These are phyloP conservation scores for Eristalis pertinax DNA, from an alignment of 2,888 invertebrate species.

Conservation along the genomic window DNA sequence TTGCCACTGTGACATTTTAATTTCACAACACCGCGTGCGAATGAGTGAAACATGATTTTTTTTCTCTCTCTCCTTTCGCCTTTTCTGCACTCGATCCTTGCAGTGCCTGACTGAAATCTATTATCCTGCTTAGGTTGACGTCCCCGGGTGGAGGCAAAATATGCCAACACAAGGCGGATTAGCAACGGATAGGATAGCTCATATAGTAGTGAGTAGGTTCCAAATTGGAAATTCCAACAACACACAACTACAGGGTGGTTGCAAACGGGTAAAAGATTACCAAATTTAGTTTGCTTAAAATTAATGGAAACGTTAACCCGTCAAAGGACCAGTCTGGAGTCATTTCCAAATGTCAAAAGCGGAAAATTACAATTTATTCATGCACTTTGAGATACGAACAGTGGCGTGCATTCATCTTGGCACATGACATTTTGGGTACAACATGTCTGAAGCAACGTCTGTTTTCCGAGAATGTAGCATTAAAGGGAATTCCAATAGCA, in stretches of 20 bases:
- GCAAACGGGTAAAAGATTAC: not conserved
- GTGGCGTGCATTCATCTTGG: no score
- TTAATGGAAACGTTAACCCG: no score
- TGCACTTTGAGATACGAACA: no score
- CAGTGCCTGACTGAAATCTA: not conserved
- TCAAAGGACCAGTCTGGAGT: no score
- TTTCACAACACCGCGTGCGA: slow-evolving; percentile 33
- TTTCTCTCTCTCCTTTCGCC: not conserved
- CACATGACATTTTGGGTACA: no score
- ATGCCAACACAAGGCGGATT: slow-evolving; percentile 16
- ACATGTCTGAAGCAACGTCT: no score
- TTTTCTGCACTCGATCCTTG: not conserved
- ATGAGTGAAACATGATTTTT: slow-evolving; percentile 19
- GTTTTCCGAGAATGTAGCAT: no score
- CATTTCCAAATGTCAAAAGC: not conserved
- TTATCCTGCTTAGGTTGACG: not conserved
- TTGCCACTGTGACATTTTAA: slow-evolving; percentile 6
- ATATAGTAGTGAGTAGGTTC: not conserved
- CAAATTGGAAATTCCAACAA: not conserved
- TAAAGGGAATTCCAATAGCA: no score
- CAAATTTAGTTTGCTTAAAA: no score
- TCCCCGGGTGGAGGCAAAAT: not conserved
- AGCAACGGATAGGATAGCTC: not conserved
- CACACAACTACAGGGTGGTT: not conserved
- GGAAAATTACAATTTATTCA: not conserved